phyloP scores from a whole-genome alignment of 2,888 invertebrate species.

The Ypsolopha sequella region DNA sequence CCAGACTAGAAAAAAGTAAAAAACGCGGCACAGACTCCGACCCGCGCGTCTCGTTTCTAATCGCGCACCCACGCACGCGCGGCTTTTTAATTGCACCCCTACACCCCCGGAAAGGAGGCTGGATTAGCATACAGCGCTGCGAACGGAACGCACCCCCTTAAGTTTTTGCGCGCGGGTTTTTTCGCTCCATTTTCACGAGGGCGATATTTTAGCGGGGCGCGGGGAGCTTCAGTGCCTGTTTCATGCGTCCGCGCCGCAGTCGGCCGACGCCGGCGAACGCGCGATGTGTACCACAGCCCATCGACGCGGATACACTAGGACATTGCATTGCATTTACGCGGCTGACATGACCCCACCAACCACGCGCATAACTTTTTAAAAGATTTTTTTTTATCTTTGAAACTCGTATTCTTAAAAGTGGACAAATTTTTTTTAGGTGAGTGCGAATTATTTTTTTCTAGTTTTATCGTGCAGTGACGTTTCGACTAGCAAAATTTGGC shows the following conservation, averaged over 20 bases:
- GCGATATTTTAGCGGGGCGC: slow-evolving; percentile 19
- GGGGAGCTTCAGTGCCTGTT: slow-evolving; percentile 18
- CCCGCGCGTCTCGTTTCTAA: slow-evolving; percentile 62
- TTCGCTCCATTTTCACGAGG: slow-evolving; percentile 36
- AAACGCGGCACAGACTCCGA: slow-evolving; percentile 56
- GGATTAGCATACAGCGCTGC: slow-evolving; percentile 68
- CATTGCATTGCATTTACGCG: slow-evolving; percentile 29
- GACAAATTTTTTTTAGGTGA: slow-evolving; percentile 19
- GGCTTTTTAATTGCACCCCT: slow-evolving; percentile 69
- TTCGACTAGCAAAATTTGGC: slow-evolving; percentile 57
- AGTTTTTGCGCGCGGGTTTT: slow-evolving; percentile 62
- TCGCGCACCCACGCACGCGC: slow-evolving; percentile 69
- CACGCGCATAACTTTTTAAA: slow-evolving; percentile 5
- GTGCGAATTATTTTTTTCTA: slow-evolving; percentile 20
- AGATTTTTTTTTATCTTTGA: slow-evolving; percentile 4
- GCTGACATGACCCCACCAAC: slow-evolving; percentile 15
- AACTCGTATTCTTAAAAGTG: slow-evolving; percentile 4
- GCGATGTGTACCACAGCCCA: slow-evolving; percentile 37
- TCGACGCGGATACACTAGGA: neutral
- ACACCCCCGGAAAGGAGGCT: slow-evolving; percentile 61
- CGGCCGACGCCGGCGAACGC: slow-evolving; percentile 57
- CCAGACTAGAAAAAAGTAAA: slow-evolving; percentile 68
- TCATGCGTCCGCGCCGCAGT: slow-evolving; percentile 66
- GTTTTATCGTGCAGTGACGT: slow-evolving; percentile 44
- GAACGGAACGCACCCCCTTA: slow-evolving; percentile 47